Evolutionary conservation across 2,888 invertebrate genomes (phyloP).

Genomic region (Pomacea canaliculata): DNA sequence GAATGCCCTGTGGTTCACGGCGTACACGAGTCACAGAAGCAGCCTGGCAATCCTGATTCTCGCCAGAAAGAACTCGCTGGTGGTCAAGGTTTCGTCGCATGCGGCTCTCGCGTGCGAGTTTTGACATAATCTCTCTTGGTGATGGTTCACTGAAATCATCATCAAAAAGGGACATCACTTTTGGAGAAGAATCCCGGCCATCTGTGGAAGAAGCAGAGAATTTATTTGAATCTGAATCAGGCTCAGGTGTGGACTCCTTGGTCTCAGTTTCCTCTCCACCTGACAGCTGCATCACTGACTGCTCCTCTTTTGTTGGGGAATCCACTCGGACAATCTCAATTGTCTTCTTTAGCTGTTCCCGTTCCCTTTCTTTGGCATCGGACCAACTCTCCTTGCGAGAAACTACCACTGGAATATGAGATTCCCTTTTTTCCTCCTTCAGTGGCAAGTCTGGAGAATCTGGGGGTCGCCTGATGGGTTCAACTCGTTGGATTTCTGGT

Average conservation of each 20-base stretch:
- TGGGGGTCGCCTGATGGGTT: slow-evolving; percentile 50
- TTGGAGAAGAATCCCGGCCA: slow-evolving; percentile 25
- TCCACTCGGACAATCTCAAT: slow-evolving; percentile 41
- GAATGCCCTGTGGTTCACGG: slow-evolving; percentile 64
- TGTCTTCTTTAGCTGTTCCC: slow-evolving; percentile 39
- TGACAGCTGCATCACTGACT: background rate
- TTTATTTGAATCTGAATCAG: slow-evolving; percentile 9
- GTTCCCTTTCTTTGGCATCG: slow-evolving; percentile 27
- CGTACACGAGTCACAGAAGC: slow-evolving; percentile 37
- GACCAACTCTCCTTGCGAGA: slow-evolving; percentile 18
- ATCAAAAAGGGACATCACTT: slow-evolving; percentile 42
- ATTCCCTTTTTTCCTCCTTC: slow-evolving; percentile 27
- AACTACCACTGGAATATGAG: slow-evolving; percentile 28
- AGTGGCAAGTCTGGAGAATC: slow-evolving; percentile 28
- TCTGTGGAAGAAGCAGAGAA: slow-evolving; percentile 23
- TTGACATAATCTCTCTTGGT: slow-evolving; percentile 62
- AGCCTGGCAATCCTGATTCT: slow-evolving; percentile 26
- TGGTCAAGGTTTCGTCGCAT: slow-evolving; percentile 60
- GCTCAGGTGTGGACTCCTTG: slow-evolving; percentile 23
- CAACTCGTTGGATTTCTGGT: slow-evolving; percentile 57
- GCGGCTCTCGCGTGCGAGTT: slow-evolving; percentile 60
- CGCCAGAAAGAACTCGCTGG: slow-evolving; percentile 49
- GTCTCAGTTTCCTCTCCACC: slow-evolving; percentile 12
- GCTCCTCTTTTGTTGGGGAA: slow-evolving; percentile 31
- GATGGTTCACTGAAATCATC: slow-evolving; percentile 61